Conservation (phyloP, 2,888 invertebrate genomes). For the Octonoba sinensis region DNA sequence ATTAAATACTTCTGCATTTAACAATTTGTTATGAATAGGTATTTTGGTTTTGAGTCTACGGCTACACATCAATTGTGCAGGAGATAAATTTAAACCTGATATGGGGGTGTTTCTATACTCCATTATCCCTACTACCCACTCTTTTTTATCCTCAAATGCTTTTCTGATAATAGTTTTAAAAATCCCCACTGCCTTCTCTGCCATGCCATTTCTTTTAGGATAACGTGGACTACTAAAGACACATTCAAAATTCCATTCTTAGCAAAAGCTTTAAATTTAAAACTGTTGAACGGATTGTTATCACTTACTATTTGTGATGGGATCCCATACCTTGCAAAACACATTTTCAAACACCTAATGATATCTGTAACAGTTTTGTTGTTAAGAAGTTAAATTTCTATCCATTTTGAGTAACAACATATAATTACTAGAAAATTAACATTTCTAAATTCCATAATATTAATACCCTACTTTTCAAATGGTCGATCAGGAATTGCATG, state of each 20-base stretch:
- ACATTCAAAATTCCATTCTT: slow-evolving; percentile 21
- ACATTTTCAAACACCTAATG: slow-evolving; percentile 10
- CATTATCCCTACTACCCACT: slow-evolving; percentile 19
- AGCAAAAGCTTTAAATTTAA: too few relatives aligned
- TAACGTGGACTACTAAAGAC: slow-evolving; percentile 13
- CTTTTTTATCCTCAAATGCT: slow-evolving; percentile 17
- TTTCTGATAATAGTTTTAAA: slow-evolving; percentile 27
- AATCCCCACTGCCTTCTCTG: slow-evolving; percentile 26
- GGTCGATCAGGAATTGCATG: slow-evolving; percentile 30
- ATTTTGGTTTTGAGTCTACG: slow-evolving; percentile 22
- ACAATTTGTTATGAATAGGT: background rate
- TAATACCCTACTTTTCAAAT: slow-evolving; percentile 10
- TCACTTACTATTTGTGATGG: too few relatives aligned
- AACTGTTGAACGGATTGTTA: too few relatives aligned
- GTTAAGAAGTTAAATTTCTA: too few relatives aligned
- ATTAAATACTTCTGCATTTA: slow-evolving; percentile 14
- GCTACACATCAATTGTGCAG: slow-evolving; percentile 21
- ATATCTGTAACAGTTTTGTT: slow-evolving; percentile 19
- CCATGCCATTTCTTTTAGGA: slow-evolving; percentile 28
- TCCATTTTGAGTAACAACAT: slow-evolving; percentile 29
- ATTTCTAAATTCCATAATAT: slow-evolving; percentile 5
- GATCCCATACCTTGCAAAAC: slow-evolving; percentile 22
- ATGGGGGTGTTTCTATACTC: slow-evolving; percentile 38
- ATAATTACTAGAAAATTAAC: background rate
- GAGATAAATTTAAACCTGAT: slow-evolving; percentile 12